Conservation (phyloP, 2,888 invertebrate genomes). For the Rhimphoctona megacephalus region DNA sequence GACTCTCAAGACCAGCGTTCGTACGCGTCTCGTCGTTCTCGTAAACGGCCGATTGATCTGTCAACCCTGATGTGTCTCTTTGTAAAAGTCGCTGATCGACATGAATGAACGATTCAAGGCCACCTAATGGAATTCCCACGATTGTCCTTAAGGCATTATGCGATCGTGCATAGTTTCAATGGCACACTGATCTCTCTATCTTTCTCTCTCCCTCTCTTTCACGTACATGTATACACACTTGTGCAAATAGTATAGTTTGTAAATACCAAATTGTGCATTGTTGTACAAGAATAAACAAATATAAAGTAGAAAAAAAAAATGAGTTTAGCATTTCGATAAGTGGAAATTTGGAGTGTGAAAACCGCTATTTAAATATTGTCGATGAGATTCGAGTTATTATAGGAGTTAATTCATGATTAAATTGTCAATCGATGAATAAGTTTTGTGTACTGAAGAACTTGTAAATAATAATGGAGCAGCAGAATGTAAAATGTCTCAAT, state of each 20-base stretch:
- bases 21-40: conserved; percentile 63
- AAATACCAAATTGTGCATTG: neutral
- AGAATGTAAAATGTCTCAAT: conserved; percentile 30
- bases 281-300: neutral
- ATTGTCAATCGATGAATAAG: neutral
- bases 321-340: neutral
- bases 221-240: neutral
- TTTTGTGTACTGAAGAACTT: neutral
- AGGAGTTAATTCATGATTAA: neutral
- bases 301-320: neutral
- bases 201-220: neutral
- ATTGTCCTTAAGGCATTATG: conserved; percentile 84
- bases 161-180: conserved; percentile 73
- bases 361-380: neutral
- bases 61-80: conserved; percentile 79
- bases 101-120: conserved; percentile 85
- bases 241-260: neutral
- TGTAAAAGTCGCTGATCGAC: conserved; percentile 83
- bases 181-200: conserved; percentile 43
- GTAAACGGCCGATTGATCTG: conserved; percentile 82
- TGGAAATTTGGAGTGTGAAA: neutral
- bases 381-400: neutral
- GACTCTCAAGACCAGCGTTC: conserved; percentile 51
- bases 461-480: neutral
- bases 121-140: conserved; percentile 84